A percentile compares a stretch with the other conserved stretches of the same genome.
Evolutionary conservation across 2,888 invertebrate genomes (phyloP).

Genomic region (Andrena fulva): DNA sequence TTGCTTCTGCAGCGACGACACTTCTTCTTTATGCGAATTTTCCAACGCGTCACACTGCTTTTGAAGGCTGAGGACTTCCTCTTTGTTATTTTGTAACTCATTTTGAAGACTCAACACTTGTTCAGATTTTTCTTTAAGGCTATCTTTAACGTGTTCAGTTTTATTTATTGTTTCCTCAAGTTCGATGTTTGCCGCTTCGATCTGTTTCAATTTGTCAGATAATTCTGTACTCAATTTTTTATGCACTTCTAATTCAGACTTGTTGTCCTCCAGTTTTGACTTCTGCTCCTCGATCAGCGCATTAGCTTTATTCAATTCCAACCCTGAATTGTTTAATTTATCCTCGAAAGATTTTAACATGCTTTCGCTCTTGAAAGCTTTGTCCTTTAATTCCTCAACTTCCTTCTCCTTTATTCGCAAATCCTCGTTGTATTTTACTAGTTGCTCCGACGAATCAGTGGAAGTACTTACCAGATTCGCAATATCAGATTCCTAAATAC

Average conservation of each 20-base stretch:
- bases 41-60: constrained; percentile 79
- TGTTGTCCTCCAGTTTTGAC: constrained; percentile 68
- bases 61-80: constrained; percentile 59
- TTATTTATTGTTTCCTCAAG: constrained; percentile 60
- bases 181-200: constrained; percentile 68
- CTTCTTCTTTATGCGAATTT: constrained; percentile 73
- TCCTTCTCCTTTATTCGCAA: constrained; percentile 82
- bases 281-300: constrained; percentile 65
- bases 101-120: constrained; percentile 79
- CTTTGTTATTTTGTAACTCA: constrained; percentile 70
- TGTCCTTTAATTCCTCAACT: constrained; percentile 74
- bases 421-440: constrained; percentile 83
- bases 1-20: constrained; percentile 69
- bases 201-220: constrained; percentile 52
- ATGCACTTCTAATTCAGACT: constrained; percentile 67
- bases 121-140: constrained; percentile 84
- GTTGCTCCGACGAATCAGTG: constrained; percentile 86
- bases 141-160: constrained; percentile 85
- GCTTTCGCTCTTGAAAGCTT: constrained; percentile 71
- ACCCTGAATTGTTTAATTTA: constrained; percentile 67
- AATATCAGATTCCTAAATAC: constrained; percentile 86
- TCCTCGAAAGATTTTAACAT: constrained; percentile 68
- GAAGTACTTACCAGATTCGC: constrained; percentile 87
- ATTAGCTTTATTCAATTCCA: constrained; percentile 69
- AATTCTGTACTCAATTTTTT: constrained; percentile 67